phyloP scores from a whole-genome alignment of 2,888 invertebrate genomes.

The Linnaemya vulpina region DNA sequence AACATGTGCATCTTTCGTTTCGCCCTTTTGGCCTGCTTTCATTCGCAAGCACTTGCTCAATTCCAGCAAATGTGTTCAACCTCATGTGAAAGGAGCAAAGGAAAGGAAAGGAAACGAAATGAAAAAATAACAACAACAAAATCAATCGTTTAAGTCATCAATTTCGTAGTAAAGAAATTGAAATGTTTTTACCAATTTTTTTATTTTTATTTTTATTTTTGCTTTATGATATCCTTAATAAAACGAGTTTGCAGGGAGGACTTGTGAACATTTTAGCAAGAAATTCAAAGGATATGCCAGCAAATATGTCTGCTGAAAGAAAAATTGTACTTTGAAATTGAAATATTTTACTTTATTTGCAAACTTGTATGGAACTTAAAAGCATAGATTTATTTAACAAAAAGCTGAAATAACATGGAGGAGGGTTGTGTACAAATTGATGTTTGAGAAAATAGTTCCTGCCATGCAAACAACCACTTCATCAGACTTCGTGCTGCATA shows the following conservation, averaged over 20 bases:
- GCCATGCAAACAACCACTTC: too few species aligned
- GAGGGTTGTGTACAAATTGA: too few species aligned
- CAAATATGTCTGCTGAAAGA: not conserved
- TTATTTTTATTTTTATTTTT: not conserved
- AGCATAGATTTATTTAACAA: too few species aligned
- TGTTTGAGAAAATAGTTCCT: too few species aligned
- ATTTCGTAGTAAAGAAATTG: conserved; percentile 55
- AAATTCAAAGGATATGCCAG: not conserved
- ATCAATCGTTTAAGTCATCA: conserved; percentile 67
- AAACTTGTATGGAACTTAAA: not conserved
- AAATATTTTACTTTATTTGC: not conserved
- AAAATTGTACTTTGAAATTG: not conserved
- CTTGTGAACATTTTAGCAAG: not conserved
- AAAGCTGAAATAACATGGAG: too few species aligned
- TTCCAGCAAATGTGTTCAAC: conserved; percentile 12
- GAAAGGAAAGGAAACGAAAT: conserved; percentile 13
- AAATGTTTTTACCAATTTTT: conserved; percentile 46
- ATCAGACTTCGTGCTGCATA: too few species aligned
- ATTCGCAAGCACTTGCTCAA: not conserved
- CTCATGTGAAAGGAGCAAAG: conserved; percentile 28
- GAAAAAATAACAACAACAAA: conserved; percentile 36
- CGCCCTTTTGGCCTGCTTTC: conserved; percentile 25
- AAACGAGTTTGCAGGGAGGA: not conserved
- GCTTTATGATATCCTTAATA: conserved; percentile 19
- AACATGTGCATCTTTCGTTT: conserved; percentile 38